These are phyloP conservation scores for Gryllus longicercus DNA, from an alignment of 2,888 invertebrate species.

Conservation along the genomic window DNA sequence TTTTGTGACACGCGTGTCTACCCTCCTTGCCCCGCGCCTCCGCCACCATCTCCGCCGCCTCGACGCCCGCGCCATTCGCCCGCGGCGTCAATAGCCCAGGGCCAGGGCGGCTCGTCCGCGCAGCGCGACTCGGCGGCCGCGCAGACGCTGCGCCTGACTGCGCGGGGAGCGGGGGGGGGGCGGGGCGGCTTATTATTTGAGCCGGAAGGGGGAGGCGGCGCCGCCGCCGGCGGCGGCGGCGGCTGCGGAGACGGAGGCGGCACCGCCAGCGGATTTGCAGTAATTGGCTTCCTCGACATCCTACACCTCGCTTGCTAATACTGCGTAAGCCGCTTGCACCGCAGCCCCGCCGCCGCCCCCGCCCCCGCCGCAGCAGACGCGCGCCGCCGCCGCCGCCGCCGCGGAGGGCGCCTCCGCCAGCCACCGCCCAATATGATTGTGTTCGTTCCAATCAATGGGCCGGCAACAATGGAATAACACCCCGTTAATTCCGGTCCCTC, in stretches of 20 bases:
- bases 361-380: background rate
- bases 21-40: background rate
- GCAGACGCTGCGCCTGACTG: background rate
- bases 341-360: background rate
- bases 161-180: background rate
- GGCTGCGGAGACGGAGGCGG: background rate
- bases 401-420: background rate
- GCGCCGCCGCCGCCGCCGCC: background rate
- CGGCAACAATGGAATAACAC: conserved; percentile 31
- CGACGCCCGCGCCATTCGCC: background rate
- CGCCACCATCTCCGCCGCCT: background rate
- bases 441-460: conserved; percentile 33
- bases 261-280: background rate
- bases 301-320: conserved; percentile 30
- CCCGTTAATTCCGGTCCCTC: background rate
- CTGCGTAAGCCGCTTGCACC: too few relatives aligned
- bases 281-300: conserved; percentile 31
- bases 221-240: background rate
- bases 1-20: background rate
- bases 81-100: background rate
- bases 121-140: background rate
- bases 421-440: conserved; percentile 30
- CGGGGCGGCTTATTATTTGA: background rate
- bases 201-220: background rate
- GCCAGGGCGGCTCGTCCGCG: background rate